Conservation (phyloP, 2,113 vertebrate species). For the Ictalurus furcatus region DNA sequence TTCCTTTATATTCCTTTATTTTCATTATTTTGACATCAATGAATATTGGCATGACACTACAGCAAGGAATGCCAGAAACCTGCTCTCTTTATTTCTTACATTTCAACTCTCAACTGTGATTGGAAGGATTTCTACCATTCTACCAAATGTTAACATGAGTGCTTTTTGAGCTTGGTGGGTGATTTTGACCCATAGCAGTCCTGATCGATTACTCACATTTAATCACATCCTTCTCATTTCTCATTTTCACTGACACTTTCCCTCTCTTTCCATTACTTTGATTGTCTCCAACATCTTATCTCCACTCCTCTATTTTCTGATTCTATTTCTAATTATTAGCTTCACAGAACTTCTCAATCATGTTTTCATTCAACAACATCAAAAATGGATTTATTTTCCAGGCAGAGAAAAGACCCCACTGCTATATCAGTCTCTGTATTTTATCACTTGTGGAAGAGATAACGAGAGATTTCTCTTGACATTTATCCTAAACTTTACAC, state of each 20-base stretch:
- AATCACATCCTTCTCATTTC: not conserved
- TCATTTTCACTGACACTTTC: not conserved
- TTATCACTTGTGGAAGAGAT: not conserved
- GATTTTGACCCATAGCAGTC: not conserved
- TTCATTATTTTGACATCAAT: not conserved
- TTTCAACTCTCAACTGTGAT: not conserved
- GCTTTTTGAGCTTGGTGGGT: not conserved
- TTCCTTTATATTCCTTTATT: constrained; percentile 1
- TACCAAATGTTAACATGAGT: not conserved
- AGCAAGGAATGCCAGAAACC: not conserved
- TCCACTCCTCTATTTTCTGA: not conserved
- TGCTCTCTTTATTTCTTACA: not conserved
- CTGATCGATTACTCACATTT: constrained; percentile 7
- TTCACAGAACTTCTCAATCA: constrained; percentile 16
- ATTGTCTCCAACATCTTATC: not conserved
- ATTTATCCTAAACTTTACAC: constrained; percentile 41
- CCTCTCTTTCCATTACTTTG: not conserved
- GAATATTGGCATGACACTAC: not conserved
- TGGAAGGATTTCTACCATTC: not conserved
- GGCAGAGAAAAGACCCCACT: not conserved
- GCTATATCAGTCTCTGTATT: constrained; percentile 1
- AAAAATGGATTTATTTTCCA: constrained; percentile 30
- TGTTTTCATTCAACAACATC: constrained; percentile 8
- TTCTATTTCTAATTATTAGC: constrained; percentile 14
- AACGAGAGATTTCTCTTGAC: constrained; percentile 20